Evolutionary conservation across 2,113 vertebrate genomes (phyloP).

Genomic region (Fulica atra): DNA sequence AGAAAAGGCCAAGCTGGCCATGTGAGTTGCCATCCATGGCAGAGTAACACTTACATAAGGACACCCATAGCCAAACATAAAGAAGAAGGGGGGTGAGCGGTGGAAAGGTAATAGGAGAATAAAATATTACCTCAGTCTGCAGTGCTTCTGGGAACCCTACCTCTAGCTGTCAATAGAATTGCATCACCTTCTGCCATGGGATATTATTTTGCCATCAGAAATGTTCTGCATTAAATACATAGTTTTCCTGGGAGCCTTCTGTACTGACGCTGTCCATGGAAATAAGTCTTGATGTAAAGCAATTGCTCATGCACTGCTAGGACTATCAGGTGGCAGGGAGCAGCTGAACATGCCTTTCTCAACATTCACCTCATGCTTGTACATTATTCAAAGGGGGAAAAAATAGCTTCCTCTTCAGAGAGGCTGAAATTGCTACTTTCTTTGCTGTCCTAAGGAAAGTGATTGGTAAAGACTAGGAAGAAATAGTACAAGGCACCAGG

Average conservation of each 20-base stretch:
- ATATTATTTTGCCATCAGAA: constrained; percentile 34
- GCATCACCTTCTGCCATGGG: constrained; percentile 24
- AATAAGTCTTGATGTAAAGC: constrained; percentile 62
- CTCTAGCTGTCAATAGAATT: constrained; percentile 21
- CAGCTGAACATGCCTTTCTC: constrained; percentile 82
- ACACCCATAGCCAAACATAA: not conserved
- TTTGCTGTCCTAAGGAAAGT: not conserved
- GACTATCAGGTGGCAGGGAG: constrained; percentile 76
- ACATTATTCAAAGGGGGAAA: constrained; percentile 48
- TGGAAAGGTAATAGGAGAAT: not conserved
- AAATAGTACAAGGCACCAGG: not conserved
- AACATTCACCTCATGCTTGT: constrained; percentile 65
- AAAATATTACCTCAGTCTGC: constrained; percentile 10
- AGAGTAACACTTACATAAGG: not conserved
- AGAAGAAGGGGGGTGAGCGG: not conserved
- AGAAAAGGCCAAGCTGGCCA: not conserved
- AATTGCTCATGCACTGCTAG: constrained; percentile 40
- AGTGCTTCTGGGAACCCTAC: constrained; percentile 4
- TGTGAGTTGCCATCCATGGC: not conserved
- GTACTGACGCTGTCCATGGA: constrained; percentile 13
- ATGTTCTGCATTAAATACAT: constrained; percentile 21
- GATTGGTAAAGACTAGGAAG: not conserved
- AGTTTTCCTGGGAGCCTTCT: constrained; percentile 34
- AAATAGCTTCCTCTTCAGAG: constrained; percentile 46
- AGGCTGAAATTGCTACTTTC: constrained; percentile 16